These are phyloP conservation scores for Embidobia sp. DNA, from an alignment of 2,888 invertebrate species.

Conservation along the genomic window DNA sequence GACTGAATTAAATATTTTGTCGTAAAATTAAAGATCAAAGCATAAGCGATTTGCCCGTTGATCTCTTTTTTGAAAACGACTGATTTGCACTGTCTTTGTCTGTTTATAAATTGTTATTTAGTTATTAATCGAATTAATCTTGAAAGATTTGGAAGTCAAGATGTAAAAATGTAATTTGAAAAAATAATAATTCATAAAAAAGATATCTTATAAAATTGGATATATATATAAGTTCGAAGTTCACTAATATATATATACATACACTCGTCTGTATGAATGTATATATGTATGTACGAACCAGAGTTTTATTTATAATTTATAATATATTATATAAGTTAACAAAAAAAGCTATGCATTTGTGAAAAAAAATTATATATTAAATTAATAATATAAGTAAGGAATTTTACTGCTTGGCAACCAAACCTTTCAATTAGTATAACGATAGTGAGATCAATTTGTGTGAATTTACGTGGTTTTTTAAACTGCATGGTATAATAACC, in stretches of 20 bases:
- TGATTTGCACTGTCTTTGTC: conserved; percentile 22
- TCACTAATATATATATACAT: too few relatives aligned
- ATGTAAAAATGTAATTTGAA: neutral
- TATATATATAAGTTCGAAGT: too few relatives aligned
- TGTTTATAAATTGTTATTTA: conserved; percentile 48
- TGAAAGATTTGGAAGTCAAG: conserved; percentile 15
- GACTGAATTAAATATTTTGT: conserved; percentile 60
- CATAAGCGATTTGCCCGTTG: conserved; percentile 29
- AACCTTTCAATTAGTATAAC: conserved; percentile 9
- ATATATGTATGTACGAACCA: too few relatives aligned
- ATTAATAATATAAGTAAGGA: neutral
- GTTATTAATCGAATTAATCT: conserved; percentile 23
- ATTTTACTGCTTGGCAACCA: neutral
- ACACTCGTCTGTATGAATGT: too few relatives aligned
- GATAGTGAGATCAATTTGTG: conserved; percentile 26
- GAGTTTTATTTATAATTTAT: too few relatives aligned
- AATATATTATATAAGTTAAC: too few relatives aligned
- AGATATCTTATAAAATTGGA: too few relatives aligned
- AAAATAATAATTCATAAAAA: too few relatives aligned
- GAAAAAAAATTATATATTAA: too few relatives aligned
- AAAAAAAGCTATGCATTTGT: too few relatives aligned
- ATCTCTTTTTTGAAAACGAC: conserved; percentile 26
- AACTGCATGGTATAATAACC: conserved; percentile 19
- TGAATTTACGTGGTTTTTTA: conserved; percentile 2
- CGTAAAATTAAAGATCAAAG: conserved; percentile 28